Percentiles rank a stretch among this genome's conserved stretches.
Evolutionary conservation across 2,888 invertebrate genomes (phyloP).

Genomic region (Clivina fossor): DNA sequence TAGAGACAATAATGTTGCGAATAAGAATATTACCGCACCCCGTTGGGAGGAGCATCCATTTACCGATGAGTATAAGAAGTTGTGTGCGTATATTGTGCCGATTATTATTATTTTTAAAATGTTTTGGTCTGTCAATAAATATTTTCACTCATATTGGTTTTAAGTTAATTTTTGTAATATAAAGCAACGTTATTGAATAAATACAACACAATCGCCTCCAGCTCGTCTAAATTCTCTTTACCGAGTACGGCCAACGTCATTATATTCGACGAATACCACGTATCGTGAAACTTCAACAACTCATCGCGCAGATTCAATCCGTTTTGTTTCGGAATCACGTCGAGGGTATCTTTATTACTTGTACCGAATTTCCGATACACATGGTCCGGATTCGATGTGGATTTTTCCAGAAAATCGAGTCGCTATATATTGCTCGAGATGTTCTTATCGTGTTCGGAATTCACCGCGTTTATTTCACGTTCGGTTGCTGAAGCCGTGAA

Average conservation of each 20-base stretch:
- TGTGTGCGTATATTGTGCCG: constrained; percentile 76
- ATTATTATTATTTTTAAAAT: no score
- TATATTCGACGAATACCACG: constrained; percentile 94
- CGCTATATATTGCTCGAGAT: constrained; percentile 86
- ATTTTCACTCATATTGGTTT: no score
- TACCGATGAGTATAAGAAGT: constrained; percentile 70
- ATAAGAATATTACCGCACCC: constrained; percentile 71
- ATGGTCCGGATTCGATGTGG: constrained; percentile 75
- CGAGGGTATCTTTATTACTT: constrained; percentile 80
- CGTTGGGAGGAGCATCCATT: constrained; percentile 84
- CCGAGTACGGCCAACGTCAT: constrained; percentile 90
- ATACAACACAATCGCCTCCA: constrained; percentile 76
- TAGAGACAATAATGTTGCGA: no score
- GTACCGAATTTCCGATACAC: constrained; percentile 94
- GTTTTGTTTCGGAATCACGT: constrained; percentile 72
- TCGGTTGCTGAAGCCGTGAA: constrained; percentile 92
- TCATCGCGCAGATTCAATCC: constrained; percentile 86
- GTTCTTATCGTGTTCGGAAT: constrained; percentile 97
- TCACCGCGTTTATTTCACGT: constrained; percentile 91
- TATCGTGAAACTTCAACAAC: constrained; percentile 83
- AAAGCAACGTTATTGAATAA: no score
- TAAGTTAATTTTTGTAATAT: no score
- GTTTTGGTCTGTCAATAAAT: no score
- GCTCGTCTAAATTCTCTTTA: constrained; percentile 86
- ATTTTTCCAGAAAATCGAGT: constrained; percentile 84